Evolutionary conservation across 2,113 vertebrate species (phyloP).

Genomic region (Athene cunicularia): DNA sequence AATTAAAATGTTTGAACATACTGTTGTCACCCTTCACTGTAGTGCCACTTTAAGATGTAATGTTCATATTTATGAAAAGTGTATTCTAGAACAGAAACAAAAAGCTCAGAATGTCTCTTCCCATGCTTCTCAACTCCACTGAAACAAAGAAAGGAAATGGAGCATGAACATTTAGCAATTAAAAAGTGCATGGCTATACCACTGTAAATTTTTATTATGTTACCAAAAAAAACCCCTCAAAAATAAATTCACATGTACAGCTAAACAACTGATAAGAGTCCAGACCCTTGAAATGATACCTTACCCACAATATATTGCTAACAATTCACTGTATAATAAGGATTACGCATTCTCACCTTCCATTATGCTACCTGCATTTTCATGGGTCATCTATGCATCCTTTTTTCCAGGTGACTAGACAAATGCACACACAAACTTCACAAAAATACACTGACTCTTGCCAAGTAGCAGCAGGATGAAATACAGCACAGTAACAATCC

Average conservation of each 20-base stretch:
- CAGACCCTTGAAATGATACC: slow-evolving; percentile 52
- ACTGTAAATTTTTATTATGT: slow-evolving; percentile 19
- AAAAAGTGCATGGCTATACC: slow-evolving; percentile 4
- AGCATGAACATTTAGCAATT: slow-evolving; percentile 38
- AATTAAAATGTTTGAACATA: background rate
- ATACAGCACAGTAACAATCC: slow-evolving; percentile 82
- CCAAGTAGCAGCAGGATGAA: slow-evolving; percentile 76
- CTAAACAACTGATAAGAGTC: slow-evolving; percentile 40
- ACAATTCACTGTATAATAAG: slow-evolving; percentile 41
- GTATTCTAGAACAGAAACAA: background rate
- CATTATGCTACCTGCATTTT: slow-evolving; percentile 60
- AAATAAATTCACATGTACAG: slow-evolving; percentile 1
- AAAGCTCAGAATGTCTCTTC: background rate
- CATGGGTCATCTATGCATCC: slow-evolving; percentile 62
- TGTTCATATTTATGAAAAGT: background rate
- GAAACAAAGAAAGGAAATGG: slow-evolving; percentile 40
- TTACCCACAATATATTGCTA: slow-evolving; percentile 5
- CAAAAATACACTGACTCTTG: slow-evolving; percentile 66
- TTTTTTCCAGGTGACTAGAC: slow-evolving; percentile 75
- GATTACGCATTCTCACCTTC: slow-evolving; percentile 65
- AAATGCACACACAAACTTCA: slow-evolving; percentile 68
- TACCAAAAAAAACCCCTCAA: background rate
- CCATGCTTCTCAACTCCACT: background rate
- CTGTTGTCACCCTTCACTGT: background rate
- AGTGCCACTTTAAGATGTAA: background rate